Percentiles rank a stretch among this genome's conserved stretches.
phyloP scores from a whole-genome alignment of 2,797 vertebrate species.

The Phrynocephalus guinanensis region DNA sequence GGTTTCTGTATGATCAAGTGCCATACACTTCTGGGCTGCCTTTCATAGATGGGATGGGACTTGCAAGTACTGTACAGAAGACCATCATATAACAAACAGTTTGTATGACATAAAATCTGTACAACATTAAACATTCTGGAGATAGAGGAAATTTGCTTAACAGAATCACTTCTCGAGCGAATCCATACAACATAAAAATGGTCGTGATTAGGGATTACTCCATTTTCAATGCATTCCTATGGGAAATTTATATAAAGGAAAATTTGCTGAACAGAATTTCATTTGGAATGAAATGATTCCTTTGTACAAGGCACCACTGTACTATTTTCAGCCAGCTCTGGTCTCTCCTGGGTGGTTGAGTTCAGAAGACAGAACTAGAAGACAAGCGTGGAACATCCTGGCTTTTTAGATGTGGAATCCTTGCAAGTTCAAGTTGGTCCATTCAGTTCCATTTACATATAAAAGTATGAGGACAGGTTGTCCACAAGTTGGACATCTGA shows the following conservation, averaged over 20 bases:
- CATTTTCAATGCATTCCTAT: too few species aligned
- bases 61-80: background rate
- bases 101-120: too few species aligned
- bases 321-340: background rate
- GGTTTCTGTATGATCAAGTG: background rate
- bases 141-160: too few species aligned
- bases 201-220: too few species aligned
- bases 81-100: too few species aligned
- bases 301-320: too few species aligned
- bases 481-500: background rate
- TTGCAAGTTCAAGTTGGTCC: background rate
- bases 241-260: too few species aligned
- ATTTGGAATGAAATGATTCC: too few species aligned
- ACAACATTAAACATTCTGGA: too few species aligned
- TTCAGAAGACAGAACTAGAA: background rate
- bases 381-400: background rate
- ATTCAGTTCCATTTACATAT: background rate
- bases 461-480: background rate
- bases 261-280: too few species aligned
- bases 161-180: too few species aligned
- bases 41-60: background rate
- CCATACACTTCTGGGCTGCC: background rate
- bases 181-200: too few species aligned
- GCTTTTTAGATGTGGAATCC: background rate
- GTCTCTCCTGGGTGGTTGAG: background rate